A percentile compares a stretch with the other conserved stretches of the same genome.
phyloP scores from a whole-genome alignment of 1,140 invertebrate species.

The Penaeus indicus region DNA sequence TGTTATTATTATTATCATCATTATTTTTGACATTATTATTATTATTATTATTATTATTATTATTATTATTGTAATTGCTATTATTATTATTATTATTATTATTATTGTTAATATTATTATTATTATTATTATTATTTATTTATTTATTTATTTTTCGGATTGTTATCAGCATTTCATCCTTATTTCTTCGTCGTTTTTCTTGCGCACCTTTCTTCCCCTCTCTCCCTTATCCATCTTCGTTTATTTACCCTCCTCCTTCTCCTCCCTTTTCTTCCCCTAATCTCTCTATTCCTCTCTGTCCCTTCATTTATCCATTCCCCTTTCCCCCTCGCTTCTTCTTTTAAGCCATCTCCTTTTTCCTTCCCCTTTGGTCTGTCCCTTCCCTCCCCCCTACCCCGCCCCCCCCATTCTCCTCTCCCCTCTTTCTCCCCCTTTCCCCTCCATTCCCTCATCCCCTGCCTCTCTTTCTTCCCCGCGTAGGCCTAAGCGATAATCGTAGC shows the following conservation, averaged over 20 bases:
- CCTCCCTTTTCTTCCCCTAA: background rate
- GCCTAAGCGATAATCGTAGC: conserved; percentile 55
- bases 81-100: too few relatives aligned
- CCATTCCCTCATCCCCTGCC: background rate
- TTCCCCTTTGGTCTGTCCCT: background rate
- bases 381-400: background rate
- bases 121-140: too few relatives aligned
- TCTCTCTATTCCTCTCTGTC: background rate
- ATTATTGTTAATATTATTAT: too few relatives aligned
- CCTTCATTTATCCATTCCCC: background rate
- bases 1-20: too few relatives aligned
- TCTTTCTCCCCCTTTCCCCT: background rate
- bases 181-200: too few relatives aligned
- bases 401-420: background rate
- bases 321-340: background rate
- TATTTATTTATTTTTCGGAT: too few relatives aligned
- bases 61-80: too few relatives aligned
- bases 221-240: too few relatives aligned
- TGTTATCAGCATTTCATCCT: too few relatives aligned
- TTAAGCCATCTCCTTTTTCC: background rate
- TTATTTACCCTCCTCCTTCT: background rate
- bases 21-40: too few relatives aligned
- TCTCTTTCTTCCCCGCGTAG: conserved; percentile 17
- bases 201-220: too few relatives aligned
- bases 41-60: too few relatives aligned